Base-by-base conservation (phyloP, 2,888 invertebrate genomes). In the Beris morrisii region DNA sequence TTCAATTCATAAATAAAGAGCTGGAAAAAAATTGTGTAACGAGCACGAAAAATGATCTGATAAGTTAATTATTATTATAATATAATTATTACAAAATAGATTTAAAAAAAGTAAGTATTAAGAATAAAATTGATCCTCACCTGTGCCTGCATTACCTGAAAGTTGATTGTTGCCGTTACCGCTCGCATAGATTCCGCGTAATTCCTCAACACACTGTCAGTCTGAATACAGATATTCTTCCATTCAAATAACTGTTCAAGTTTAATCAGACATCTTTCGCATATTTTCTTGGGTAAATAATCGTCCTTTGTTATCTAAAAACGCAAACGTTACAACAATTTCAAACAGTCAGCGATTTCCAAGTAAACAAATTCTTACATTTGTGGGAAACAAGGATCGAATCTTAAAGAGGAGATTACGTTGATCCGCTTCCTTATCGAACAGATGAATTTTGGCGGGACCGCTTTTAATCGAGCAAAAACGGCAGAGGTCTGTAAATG, bases 361-460 rank as follows among this genome's bases (percentile, higher is more conserved):
- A 52, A 2, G 52, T 7, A 5, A 52, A 4, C 11, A 11, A 44
- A 30, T 15, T 66, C 86, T 87, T 79, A 88, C 88, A 84, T 86
- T 86, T 77, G 86, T 84, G 68, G 88, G 87, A 77, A 88, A 82
- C 75, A 88, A 85, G 73, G 87, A 86, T 75, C 88, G 84, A 75
- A 89, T 84, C 78, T 89, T 89, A 77, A 87, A 87, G 67, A 88
- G 82, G 72, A 88, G 82, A 80, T 88, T 88, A 73, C 88, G 82
- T 77, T 88, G 88, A 77, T 88, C 88, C 63, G 88, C 86, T 77
- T 88, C 87, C 77, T 88, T 87, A 76, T 88, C 88, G 78, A 88
- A 88, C 76, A 88, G 86, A 77, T 88, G 86, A 73, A 88, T 83
- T 78, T 88, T 83, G 73, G 86, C 85, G 72, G 87, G 86, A 71